Percentiles rank a stretch among this genome's conserved stretches.
Conservation (phyloP, 2,797 vertebrate genomes). For the Enteromius anoplus region DNA sequence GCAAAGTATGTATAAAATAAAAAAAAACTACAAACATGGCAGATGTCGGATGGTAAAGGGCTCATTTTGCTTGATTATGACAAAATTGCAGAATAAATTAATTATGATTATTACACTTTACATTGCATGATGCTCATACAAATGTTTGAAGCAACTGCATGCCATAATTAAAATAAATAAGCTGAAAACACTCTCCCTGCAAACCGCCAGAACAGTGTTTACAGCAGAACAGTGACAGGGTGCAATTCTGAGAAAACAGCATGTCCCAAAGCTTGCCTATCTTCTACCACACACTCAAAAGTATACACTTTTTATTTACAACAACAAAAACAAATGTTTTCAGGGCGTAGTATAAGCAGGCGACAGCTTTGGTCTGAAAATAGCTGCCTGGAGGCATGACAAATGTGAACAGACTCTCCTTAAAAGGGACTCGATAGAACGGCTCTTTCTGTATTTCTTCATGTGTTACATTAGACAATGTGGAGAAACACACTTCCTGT, state of each 20-base stretch:
- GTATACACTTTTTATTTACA: background rate
- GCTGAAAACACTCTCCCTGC: background rate
- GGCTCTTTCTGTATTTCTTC: background rate
- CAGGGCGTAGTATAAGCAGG: background rate
- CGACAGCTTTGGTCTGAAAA: background rate
- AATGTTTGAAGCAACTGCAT: background rate
- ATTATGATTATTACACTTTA: background rate
- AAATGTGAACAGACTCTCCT: background rate
- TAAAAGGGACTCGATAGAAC: background rate
- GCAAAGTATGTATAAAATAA: too few species aligned
- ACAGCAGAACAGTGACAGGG: background rate
- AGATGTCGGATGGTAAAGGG: too few species aligned
- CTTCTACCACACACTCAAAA: background rate
- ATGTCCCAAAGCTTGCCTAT: background rate
- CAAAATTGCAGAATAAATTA: too few species aligned
- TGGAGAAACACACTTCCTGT: slow-evolving; percentile 18
- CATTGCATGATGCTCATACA: background rate
- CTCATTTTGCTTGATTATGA: too few species aligned
- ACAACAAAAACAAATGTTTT: background rate
- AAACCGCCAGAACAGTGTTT: too few species aligned
- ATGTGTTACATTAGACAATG: background rate
- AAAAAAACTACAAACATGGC: too few species aligned
- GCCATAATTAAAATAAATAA: background rate
- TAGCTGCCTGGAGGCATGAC: background rate
- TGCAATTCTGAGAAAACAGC: background rate